These are phyloP conservation scores for Coecobrya sp. DNA, from an alignment of 2,888 invertebrate species.

Conservation along the genomic window DNA sequence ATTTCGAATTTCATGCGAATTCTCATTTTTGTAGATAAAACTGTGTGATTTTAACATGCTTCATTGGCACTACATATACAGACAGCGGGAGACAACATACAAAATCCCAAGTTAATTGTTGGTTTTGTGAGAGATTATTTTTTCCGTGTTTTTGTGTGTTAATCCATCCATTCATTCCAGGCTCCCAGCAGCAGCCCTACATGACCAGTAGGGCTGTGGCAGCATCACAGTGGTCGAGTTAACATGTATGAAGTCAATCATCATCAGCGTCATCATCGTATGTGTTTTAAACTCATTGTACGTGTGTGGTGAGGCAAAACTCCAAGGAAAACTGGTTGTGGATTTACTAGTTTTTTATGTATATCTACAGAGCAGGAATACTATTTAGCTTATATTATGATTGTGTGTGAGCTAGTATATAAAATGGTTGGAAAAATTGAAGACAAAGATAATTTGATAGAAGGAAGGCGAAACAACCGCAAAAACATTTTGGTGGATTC, in stretches of 20 bases:
- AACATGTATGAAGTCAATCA: conserved; percentile 48
- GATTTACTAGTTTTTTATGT: conserved; percentile 72
- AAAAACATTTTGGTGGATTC: conserved; percentile 21
- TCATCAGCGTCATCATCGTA: conserved; percentile 33
- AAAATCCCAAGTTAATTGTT: neutral
- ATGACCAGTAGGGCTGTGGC: neutral
- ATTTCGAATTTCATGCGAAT: no score
- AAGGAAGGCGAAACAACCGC: conserved; percentile 46
- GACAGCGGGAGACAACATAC: neutral
- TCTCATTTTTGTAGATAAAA: no score
- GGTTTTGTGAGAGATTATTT: neutral
- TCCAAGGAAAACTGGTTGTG: conserved; percentile 74
- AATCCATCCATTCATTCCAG: neutral
- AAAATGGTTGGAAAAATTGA: conserved; percentile 40
- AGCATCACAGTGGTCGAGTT: conserved; percentile 11
- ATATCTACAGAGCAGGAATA: neutral
- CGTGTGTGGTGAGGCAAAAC: conserved; percentile 66
- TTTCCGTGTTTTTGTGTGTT: neutral
- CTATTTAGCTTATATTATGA: neutral
- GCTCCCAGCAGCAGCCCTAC: conserved; percentile 6
- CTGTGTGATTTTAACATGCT: no score
- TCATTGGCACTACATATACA: neutral
- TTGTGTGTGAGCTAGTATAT: neutral
- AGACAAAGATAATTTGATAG: conserved; percentile 31
- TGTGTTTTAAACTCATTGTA: conserved; percentile 14